Percentiles rank a stretch among this genome's conserved stretches.
Conservation (phyloP, 35 echinoderm and acorn worm genomes). For the Anneissia japonica region DNA sequence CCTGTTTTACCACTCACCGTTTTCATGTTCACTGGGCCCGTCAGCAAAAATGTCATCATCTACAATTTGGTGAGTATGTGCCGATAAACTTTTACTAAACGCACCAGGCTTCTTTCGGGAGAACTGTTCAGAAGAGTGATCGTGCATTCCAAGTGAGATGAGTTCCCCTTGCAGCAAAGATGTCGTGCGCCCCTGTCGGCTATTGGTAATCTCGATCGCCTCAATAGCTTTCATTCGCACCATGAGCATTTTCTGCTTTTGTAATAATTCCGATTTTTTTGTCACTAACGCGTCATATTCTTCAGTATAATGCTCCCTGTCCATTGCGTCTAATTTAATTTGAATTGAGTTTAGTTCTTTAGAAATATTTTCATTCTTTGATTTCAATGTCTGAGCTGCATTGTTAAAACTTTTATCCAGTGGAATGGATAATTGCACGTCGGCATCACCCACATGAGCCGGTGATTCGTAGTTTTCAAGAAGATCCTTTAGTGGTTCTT, state of each 20-base stretch:
- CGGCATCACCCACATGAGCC: too few species aligned
- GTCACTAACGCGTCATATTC: not conserved
- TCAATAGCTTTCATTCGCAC: not conserved
- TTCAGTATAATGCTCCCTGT: not conserved
- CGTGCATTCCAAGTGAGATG: not conserved
- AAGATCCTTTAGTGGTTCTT: too few species aligned
- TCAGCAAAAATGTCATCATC: too few species aligned
- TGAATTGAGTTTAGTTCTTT: not conserved
- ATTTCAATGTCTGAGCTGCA: not conserved
- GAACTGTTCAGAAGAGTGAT: too few species aligned
- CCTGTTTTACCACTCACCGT: too few species aligned
- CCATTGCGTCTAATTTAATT: not conserved
- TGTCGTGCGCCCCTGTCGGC: not conserved
- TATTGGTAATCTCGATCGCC: not conserved
- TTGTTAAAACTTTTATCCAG: too few species aligned
- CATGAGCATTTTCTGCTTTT: not conserved
- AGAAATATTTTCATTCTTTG: not conserved
- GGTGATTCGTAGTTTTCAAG: too few species aligned
- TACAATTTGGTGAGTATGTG: too few species aligned
- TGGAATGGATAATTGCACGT: too few species aligned
- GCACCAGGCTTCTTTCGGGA: too few species aligned
- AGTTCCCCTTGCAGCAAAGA: not conserved
- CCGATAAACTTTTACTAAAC: too few species aligned
- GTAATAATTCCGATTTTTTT: not conserved
- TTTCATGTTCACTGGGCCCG: too few species aligned